A percentile compares a stretch with the other conserved stretches of the same genome.
Evolutionary conservation across 2,113 vertebrate genomes (phyloP).

Genomic region (Ciconia boyciana): DNA sequence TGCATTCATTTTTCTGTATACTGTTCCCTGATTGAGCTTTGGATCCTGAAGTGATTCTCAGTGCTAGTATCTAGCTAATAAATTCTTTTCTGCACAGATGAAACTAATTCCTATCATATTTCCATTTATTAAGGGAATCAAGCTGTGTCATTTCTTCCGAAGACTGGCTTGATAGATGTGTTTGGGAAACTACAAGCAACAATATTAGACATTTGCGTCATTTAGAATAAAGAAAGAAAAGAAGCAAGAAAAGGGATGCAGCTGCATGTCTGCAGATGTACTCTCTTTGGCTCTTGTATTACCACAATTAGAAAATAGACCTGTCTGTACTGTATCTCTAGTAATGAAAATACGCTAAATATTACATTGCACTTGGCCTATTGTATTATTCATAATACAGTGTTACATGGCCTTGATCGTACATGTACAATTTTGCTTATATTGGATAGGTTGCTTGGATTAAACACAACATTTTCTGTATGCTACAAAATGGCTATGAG

Average conservation of each 20-base stretch:
- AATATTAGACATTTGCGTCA: neutral
- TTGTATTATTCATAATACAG: neutral
- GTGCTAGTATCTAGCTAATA: neutral
- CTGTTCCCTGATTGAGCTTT: neutral
- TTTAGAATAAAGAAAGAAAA: neutral
- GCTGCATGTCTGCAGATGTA: neutral
- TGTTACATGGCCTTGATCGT: neutral
- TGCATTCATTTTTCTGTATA: neutral
- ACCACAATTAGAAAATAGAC: neutral
- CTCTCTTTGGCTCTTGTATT: neutral
- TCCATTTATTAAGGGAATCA: neutral
- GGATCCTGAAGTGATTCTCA: neutral
- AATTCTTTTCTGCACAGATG: neutral
- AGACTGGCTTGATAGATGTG: neutral
- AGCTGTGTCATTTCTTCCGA: neutral
- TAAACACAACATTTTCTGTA: neutral
- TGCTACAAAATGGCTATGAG: neutral
- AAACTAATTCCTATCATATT: conserved; percentile 1
- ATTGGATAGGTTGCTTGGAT: neutral
- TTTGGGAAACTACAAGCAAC: neutral
- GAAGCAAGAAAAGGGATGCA: neutral
- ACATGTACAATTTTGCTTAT: neutral
- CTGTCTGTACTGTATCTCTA: neutral
- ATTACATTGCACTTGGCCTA: neutral
- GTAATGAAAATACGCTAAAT: neutral